Evolutionary conservation across 1,140 invertebrate species (phyloP), one percentile per base, ranked within the genome.

Genomic region (Neodiprion pinetum): DNA sequence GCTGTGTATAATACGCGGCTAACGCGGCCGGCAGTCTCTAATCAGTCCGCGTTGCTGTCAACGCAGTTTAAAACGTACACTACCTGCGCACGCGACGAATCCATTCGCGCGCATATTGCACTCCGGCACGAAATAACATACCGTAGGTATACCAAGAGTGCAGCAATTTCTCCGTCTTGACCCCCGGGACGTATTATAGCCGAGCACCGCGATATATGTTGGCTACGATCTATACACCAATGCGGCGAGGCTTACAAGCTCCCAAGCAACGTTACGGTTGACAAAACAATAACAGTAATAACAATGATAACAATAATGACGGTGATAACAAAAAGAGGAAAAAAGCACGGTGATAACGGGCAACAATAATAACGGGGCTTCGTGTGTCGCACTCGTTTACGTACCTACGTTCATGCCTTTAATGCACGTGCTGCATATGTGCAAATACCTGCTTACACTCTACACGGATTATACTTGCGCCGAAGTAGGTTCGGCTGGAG

Each of bases 41-140:
- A 61, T 61, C 53, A 61, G 53, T 61, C 53, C 53, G 53, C 53
- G n/a, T 40, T 40, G n/a, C 53, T 61, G 53, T 61, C 53, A 61
- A 61, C 53, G 28, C 28, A 61, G 53, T 61, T 61, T 12, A 61
- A 61, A 61, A 61, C 53, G 28, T 40, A 61, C 53, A 17, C 11
- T 61, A 61, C 53, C 53, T 61, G 53, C 11, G 53, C 53, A 61
- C 53, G 53, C 53, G 53, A 61, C 53, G 11, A 12, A 17, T 61
- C n/a, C 53, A 61, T 40, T 40, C 28, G 28, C 28, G 53, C n/a
- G 8, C 53, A 61, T 61, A 61, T 17, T 40, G 53, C n/a, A 61
- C 53, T 17, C 9, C 53, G 4, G 53, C 53, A 61, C 53, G 28
- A 40, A 40, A 40, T 40, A 40, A 40, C 5, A 40, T 40, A 40